Conservation (phyloP, 2,888 invertebrate species). For the Diabrotica balteata region DNA sequence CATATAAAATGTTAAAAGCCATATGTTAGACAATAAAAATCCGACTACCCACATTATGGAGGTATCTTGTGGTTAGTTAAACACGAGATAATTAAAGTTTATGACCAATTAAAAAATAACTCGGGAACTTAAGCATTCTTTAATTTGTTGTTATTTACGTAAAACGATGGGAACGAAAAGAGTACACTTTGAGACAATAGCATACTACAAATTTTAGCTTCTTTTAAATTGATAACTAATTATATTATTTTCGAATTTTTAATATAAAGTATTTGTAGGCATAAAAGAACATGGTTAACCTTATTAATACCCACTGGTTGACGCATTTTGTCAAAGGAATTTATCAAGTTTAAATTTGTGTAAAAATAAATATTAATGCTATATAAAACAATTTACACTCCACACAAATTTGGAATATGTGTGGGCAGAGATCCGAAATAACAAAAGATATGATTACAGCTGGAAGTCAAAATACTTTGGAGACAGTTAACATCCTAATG, state of each 20-base stretch:
- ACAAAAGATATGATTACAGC: too few species aligned
- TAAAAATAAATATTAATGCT: background rate
- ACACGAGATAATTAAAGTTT: constrained; percentile 21
- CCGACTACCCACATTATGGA: constrained; percentile 14
- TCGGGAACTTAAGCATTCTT: constrained; percentile 9
- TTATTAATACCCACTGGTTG: background rate
- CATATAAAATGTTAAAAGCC: constrained; percentile 5
- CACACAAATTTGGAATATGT: too few species aligned
- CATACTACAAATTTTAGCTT: background rate
- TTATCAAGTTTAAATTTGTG: background rate
- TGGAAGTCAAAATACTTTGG: too few species aligned
- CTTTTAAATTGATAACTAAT: background rate
- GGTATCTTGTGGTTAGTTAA: constrained; percentile 17
- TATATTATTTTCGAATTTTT: background rate
- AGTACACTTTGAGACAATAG: background rate
- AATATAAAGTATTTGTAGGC: background rate
- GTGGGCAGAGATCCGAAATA: too few species aligned
- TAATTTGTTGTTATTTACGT: constrained; percentile 21
- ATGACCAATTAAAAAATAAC: constrained; percentile 23
- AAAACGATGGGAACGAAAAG: constrained; percentile 13
- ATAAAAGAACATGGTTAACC: background rate
- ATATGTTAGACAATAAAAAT: constrained; percentile 13
- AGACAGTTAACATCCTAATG: too few species aligned
- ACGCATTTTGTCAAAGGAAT: background rate
- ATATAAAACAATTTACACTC: too few species aligned